Evolutionary conservation across 2,888 invertebrate species (phyloP).

Genomic region (Xestia xanthographa): DNA sequence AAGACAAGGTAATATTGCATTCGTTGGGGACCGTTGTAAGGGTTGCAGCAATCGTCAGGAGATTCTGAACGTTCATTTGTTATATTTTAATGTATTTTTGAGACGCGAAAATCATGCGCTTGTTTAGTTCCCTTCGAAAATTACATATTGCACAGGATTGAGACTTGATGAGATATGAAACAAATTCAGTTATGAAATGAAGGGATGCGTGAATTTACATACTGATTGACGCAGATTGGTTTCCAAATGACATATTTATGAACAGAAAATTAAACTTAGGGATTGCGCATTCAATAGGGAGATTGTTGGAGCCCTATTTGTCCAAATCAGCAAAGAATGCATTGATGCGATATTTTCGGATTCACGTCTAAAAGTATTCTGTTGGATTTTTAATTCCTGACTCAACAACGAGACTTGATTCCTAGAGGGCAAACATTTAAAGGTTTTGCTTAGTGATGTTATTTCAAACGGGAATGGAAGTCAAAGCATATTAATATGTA

Average conservation of each 20-base stretch:
- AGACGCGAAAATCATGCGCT: conserved; percentile 46
- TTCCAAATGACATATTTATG: conserved; percentile 36
- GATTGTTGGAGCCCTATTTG: not conserved
- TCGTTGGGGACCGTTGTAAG: conserved; percentile 76
- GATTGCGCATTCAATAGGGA: not conserved
- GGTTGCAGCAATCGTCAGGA: conserved; percentile 83
- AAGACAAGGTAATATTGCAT: conserved; percentile 85
- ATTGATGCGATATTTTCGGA: not conserved
- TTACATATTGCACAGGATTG: conserved; percentile 27
- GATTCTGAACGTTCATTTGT: conserved; percentile 72
- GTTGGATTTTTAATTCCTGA: not conserved
- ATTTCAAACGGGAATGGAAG: not conserved
- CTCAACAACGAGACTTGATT: not conserved
- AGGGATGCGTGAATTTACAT: conserved; percentile 49
- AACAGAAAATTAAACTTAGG: conserved; percentile 32
- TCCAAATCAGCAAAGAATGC: too few species aligned
- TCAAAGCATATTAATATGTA: not conserved
- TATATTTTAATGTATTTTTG: conserved; percentile 69
- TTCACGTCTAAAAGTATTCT: not conserved
- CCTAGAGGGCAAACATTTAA: not conserved
- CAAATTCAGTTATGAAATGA: conserved; percentile 43
- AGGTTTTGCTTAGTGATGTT: not conserved
- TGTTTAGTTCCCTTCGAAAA: conserved; percentile 49
- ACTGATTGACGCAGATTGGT: conserved; percentile 51
- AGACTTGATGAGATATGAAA: conserved; percentile 51